phyloP scores from a whole-genome alignment of 2,797 vertebrate species.

The Lepilemur ruficaudatus region DNA sequence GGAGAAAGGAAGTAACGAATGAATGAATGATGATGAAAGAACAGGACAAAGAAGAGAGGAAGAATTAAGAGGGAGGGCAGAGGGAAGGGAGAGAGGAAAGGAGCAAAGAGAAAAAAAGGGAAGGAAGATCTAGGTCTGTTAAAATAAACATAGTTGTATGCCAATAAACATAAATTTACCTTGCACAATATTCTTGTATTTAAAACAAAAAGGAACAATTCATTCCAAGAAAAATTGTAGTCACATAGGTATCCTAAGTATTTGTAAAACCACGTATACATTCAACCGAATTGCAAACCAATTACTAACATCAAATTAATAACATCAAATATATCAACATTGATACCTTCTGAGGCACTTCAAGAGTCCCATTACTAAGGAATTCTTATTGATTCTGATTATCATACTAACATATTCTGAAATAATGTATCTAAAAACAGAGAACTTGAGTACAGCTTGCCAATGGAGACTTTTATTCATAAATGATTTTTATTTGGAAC shows the following conservation, averaged over 20 bases:
- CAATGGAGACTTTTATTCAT: not conserved
- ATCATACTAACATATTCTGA: not conserved
- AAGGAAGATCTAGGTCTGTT: not conserved
- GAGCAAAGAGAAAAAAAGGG: not conserved
- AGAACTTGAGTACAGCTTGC: not conserved
- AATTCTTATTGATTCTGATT: not conserved
- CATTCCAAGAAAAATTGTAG: not conserved
- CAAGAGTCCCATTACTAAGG: not conserved
- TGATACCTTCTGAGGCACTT: not conserved
- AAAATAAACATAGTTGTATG: not conserved
- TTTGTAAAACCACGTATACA: not conserved
- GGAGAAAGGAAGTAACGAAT: fast-evolving
- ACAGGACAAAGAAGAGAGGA: too few relatives aligned
- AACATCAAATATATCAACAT: not conserved
- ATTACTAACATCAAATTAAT: not conserved
- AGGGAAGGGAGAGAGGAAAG: fast-evolving
- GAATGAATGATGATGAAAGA: not conserved
- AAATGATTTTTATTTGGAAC: slow-evolving; percentile 16
- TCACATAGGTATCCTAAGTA: not conserved
- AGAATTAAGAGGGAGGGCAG: too few relatives aligned
- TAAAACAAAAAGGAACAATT: not conserved
- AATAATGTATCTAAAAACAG: not conserved
- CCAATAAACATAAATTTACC: not conserved
- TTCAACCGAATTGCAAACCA: not conserved
- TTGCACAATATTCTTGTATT: not conserved